Percentiles rank a stretch among this genome's conserved stretches.
Evolutionary conservation across 2,113 vertebrate genomes (phyloP).

Genomic region (Steatornis caripensis): DNA sequence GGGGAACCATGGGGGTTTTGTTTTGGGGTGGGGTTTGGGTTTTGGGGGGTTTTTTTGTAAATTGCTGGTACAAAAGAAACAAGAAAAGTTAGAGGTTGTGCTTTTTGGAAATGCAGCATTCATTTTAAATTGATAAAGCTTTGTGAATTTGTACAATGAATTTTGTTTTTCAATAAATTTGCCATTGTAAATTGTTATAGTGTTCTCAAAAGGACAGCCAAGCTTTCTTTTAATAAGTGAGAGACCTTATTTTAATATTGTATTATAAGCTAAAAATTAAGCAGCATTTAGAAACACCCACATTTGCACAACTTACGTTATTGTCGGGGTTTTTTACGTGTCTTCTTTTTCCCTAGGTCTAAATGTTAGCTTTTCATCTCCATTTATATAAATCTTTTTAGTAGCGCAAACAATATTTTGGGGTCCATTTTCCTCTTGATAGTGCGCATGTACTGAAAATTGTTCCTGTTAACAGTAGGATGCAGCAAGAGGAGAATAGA

Average conservation of each 20-base stretch:
- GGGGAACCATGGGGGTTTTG: fast-evolving
- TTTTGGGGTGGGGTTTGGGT: not conserved
- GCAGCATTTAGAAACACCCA: constrained; percentile 75
- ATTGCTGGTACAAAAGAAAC: constrained; percentile 75
- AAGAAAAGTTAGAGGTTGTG: constrained; percentile 74
- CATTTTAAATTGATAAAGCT: constrained; percentile 84
- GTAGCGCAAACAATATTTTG: constrained; percentile 23
- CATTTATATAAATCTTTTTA: not conserved
- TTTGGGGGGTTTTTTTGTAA: constrained; percentile 72
- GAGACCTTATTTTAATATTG: constrained; percentile 93
- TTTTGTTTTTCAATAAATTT: constrained; percentile 73
- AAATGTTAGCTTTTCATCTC: constrained; percentile 39
- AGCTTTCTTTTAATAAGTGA: constrained; percentile 89
- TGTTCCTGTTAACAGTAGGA: constrained; percentile 8
- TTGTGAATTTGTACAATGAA: constrained; percentile 92
- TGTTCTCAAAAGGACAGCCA: constrained; percentile 84
- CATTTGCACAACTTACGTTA: constrained; percentile 80
- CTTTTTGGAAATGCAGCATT: constrained; percentile 82
- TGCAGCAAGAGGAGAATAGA: constrained; percentile 38
- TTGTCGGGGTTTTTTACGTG: constrained; percentile 60
- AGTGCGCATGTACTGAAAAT: constrained; percentile 10
- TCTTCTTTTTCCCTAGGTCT: constrained; percentile 56
- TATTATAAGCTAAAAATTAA: constrained; percentile 76
- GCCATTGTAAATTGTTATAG: constrained; percentile 85
- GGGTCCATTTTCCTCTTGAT: constrained; percentile 49